Evolutionary conservation across 2,113 vertebrate species (phyloP).

Genomic region (Pelusios castaneus): DNA sequence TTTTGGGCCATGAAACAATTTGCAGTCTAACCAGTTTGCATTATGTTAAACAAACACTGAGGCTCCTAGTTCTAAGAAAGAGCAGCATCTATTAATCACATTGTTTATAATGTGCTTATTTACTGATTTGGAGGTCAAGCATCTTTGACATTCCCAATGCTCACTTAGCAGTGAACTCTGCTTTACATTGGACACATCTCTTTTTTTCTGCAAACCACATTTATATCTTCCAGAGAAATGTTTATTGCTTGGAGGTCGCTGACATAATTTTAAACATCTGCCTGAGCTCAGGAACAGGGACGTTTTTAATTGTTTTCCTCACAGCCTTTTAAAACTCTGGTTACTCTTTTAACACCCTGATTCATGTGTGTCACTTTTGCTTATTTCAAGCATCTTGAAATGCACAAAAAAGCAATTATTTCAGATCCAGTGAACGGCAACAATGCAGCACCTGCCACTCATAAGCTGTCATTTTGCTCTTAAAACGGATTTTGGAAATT

Average conservation of each 20-base stretch:
- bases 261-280: slow-evolving; percentile 72
- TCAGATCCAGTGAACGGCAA: neutral
- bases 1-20: slow-evolving; percentile 34
- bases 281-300: slow-evolving; percentile 44
- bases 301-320: slow-evolving; percentile 49
- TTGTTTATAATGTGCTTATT: slow-evolving; percentile 74
- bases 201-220: slow-evolving; percentile 32
- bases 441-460: slow-evolving; percentile 1
- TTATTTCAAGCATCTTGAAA: slow-evolving; percentile 39
- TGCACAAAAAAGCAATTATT: neutral
- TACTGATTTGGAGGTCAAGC: slow-evolving; percentile 75
- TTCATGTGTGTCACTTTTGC: slow-evolving; percentile 25
- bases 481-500: neutral
- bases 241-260: slow-evolving; percentile 62
- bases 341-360: neutral
- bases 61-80: slow-evolving; percentile 36
- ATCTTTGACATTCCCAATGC: slow-evolving; percentile 70
- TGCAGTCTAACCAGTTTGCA: slow-evolving; percentile 1
- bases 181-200: slow-evolving; percentile 23
- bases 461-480: accelerated
- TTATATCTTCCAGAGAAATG: slow-evolving; percentile 62
- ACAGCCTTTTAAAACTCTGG: slow-evolving; percentile 8
- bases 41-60: slow-evolving; percentile 65
- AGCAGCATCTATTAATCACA: slow-evolving; percentile 58
- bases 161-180: slow-evolving; percentile 40